Conservation (phyloP, 1,140 invertebrate species). For the Olivierus martensii region DNA sequence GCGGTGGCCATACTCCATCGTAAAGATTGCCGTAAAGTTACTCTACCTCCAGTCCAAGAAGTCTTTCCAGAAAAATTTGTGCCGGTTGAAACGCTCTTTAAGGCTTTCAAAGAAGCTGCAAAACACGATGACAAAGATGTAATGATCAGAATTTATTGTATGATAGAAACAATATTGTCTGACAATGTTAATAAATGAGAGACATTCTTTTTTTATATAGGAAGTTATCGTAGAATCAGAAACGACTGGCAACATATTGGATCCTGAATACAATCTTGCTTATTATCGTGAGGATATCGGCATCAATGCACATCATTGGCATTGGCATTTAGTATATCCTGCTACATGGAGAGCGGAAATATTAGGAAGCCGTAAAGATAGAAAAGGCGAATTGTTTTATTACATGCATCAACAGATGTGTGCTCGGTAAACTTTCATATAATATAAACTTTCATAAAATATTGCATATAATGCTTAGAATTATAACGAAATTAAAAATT, state of each 20-base stretch:
- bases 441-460: no score
- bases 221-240: conserved; percentile 10
- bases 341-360: conserved; percentile 4
- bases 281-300: conserved; percentile 58
- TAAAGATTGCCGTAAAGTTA: conserved; percentile 36
- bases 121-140: conserved; percentile 9
- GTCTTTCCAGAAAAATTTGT: conserved; percentile 38
- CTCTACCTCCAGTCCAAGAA: conserved; percentile 48
- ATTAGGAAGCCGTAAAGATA: conserved; percentile 7
- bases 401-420: conserved; percentile 39
- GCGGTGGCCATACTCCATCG: conserved; percentile 22
- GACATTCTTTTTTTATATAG: conserved; percentile 4
- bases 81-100: conserved; percentile 8
- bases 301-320: conserved; percentile 42
- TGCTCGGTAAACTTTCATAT: conserved; percentile 26
- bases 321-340: conserved; percentile 29
- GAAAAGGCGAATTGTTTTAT: conserved; percentile 30
- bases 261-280: conserved; percentile 55
- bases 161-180: no score
- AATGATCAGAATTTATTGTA: no score
- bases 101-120: conserved; percentile 3
- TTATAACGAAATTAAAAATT: no score
- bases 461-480: no score
- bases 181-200: no score
- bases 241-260: conserved; percentile 47